phyloP scores from a whole-genome alignment of 2,797 vertebrate species.

The Hapalemur alaotrensis region DNA sequence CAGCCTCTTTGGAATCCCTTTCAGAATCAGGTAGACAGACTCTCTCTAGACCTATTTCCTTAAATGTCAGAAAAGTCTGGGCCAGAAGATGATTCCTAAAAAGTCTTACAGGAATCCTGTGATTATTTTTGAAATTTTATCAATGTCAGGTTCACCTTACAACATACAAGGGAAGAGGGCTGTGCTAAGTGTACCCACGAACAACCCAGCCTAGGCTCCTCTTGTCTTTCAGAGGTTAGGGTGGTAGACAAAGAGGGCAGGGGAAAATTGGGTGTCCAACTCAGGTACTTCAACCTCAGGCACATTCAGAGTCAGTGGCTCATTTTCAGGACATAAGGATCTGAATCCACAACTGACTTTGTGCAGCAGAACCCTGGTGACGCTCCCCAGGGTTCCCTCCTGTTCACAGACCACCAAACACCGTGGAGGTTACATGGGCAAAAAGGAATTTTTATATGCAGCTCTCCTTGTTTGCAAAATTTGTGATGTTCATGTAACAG shows the following conservation, averaged over 20 bases:
- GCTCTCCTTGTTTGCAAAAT: neutral
- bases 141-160: neutral
- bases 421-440: neutral
- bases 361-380: neutral
- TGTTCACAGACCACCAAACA: neutral
- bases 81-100: neutral
- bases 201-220: neutral
- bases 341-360: neutral
- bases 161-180: neutral
- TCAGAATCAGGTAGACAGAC: neutral
- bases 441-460: neutral
- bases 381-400: accelerated
- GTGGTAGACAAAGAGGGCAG: neutral
- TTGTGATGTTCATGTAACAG: neutral
- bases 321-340: neutral
- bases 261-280: neutral
- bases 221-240: neutral
- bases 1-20: neutral
- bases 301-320: neutral
- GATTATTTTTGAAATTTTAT: neutral
- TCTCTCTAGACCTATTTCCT: neutral
- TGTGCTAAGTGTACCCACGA: no score
- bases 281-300: neutral
- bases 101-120: neutral
- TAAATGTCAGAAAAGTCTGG: neutral